These are phyloP conservation scores for Mobula birostris DNA, from an alignment of 2,113 vertebrate genomes.

Conservation along the genomic window DNA sequence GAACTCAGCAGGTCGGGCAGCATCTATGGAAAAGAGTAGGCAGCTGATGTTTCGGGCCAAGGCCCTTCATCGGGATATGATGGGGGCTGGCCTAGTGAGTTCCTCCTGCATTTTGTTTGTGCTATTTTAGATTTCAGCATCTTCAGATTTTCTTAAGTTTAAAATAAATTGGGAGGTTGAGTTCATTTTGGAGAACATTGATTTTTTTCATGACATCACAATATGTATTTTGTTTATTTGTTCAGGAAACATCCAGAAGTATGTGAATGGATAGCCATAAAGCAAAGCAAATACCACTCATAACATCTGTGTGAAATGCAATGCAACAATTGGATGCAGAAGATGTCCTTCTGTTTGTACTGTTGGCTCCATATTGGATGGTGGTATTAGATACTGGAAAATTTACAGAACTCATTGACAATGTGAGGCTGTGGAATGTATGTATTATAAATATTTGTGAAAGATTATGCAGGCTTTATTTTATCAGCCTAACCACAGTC, in stretches of 20 bases:
- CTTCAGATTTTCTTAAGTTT: not conserved
- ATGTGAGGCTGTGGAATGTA: not conserved
- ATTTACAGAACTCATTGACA: not conserved
- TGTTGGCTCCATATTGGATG: not conserved
- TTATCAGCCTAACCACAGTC: not conserved
- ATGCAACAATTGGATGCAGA: not conserved
- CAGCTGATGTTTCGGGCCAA: no score
- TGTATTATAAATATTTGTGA: not conserved
- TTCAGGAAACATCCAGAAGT: not conserved
- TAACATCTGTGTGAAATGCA: slow-evolving; percentile 1
- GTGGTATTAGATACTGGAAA: slow-evolving; percentile 11
- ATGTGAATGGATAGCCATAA: not conserved
- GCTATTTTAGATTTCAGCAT: no score
- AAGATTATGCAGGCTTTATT: not conserved
- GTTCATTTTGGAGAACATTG: not conserved
- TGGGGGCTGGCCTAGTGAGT: no score
- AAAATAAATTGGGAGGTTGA: not conserved
- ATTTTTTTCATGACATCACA: not conserved
- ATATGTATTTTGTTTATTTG: not conserved
- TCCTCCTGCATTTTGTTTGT: no score
- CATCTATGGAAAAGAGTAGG: no score
- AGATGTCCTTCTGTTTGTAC: not conserved
- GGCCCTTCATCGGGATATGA: no score
- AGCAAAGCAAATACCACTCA: not conserved
- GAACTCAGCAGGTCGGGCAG: no score